phyloP scores from a whole-genome alignment of 2,113 vertebrate genomes.

The Oryzias curvinotus region DNA sequence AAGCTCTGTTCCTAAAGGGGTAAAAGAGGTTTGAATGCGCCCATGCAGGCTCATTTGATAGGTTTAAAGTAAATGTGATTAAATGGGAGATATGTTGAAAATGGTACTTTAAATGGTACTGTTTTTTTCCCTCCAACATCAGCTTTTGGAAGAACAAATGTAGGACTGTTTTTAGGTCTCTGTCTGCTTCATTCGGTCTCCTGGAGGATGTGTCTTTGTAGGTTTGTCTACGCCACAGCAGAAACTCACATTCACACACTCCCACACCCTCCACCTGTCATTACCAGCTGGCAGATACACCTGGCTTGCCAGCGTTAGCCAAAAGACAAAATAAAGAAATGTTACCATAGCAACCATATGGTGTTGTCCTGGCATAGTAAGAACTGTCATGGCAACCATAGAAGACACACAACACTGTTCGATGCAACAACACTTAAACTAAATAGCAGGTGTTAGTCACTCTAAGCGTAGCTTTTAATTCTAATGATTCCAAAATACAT shows the following conservation, averaged over 20 bases:
- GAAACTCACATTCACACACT: constrained; percentile 25
- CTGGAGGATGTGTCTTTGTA: constrained; percentile 30
- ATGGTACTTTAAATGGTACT: too few relatives aligned
- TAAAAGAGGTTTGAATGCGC: too few relatives aligned
- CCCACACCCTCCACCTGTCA: constrained; percentile 72
- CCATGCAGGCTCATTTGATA: too few relatives aligned
- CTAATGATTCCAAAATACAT: too few relatives aligned
- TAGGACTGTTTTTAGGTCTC: background rate
- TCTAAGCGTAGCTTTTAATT: too few relatives aligned
- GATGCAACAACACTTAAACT: background rate
- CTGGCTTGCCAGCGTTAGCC: constrained; percentile 56
- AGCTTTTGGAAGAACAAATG: background rate
- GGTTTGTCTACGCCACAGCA: constrained; percentile 53
- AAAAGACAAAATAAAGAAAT: constrained; percentile 25
- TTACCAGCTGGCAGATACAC: constrained; percentile 75
- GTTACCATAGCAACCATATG: constrained; percentile 73
- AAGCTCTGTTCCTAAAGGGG: too few relatives aligned
- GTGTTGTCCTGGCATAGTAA: constrained; percentile 56
- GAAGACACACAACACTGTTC: constrained; percentile 25
- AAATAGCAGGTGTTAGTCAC: background rate
- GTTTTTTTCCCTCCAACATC: constrained; percentile 6
- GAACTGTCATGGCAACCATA: constrained; percentile 62
- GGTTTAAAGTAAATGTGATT: too few relatives aligned
- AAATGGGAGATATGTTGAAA: too few relatives aligned
- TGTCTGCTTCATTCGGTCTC: constrained; percentile 15